Evolutionary conservation across 2,113 vertebrate species (phyloP).

Genomic region (Alouatta palliata): DNA sequence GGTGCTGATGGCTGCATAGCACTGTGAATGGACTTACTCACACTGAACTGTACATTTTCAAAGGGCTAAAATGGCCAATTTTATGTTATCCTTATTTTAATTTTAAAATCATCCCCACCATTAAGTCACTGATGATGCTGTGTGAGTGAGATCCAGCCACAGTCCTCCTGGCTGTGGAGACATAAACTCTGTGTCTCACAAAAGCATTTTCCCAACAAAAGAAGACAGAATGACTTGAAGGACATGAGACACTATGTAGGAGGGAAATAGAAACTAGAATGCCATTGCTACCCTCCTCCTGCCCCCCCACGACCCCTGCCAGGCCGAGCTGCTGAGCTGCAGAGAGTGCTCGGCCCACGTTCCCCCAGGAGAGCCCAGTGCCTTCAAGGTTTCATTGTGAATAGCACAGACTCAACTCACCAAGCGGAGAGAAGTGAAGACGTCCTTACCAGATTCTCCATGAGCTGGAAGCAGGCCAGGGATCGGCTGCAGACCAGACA

Average conservation of each 20-base stretch:
- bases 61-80: background rate
- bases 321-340: accelerated
- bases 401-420: background rate
- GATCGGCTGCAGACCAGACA: slow-evolving; percentile 88
- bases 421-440: background rate
- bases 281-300: background rate
- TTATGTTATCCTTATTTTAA: accelerated
- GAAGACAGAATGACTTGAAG: background rate
- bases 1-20: background rate
- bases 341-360: accelerated
- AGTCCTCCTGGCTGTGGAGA: background rate
- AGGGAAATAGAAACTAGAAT: accelerated
- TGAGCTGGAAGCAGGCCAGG: slow-evolving; percentile 86
- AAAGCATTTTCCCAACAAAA: background rate
- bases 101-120: accelerated
- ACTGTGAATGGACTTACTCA: accelerated
- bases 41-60: background rate
- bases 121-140: background rate
- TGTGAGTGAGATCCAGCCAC: accelerated
- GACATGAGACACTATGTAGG: accelerated
- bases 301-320: accelerated
- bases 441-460: slow-evolving; percentile 77
- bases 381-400: accelerated
- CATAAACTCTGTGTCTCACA: accelerated
- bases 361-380: background rate